Evolutionary conservation across 2,113 vertebrate species (phyloP), one percentile per base, ranked within the genome.

Genomic region (Pelecanoides urinatrix): DNA sequence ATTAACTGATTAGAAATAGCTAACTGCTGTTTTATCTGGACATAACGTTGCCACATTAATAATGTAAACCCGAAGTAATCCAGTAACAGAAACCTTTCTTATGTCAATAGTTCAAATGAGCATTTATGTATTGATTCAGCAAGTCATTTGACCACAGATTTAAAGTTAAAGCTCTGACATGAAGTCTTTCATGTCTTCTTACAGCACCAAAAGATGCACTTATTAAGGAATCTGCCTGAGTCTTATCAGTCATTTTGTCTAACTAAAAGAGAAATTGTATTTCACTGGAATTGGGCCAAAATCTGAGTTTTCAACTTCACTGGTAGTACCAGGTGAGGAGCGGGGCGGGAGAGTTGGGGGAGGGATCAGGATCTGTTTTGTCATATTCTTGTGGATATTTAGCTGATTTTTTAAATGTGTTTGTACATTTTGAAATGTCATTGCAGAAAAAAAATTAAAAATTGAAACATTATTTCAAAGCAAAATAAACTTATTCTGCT

Each of bases 311-410:
- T 59, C 65, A 75, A 3, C 21, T 74, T 94, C 32, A 20, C 16
- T 81, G 17, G 45, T 56, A 44, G 20, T 40, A 73, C 25, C 5
- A 1, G 42, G 21, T 67, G 11, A 56, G 18, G 18, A 90, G 38
- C 0, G 1, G 15, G 29, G 16, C n/a, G 75, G 20, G 11, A 16
- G n/a, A 66, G 3, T 0, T 40, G 13, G 6, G 9, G 7, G 3
- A 52, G 22, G 25, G 34, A 83, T 40, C 34, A 52, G 10, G 62
- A 67, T 30, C 29, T 71, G 27, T 62, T 92, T 58, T 71, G 36
- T 40, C 38, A 36, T 30, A 38, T 63, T 80, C 58, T 52, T 63
- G 20, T 19, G 27, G 18, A 38, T 49, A 42, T 65, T 86, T 17
- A 71, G 32, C 15, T 45, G 6, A 2, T 29, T 16, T 50, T 63